Base-by-base conservation (phyloP, 2,797 vertebrate species). In the Pseudopleuronectes americanus region DNA sequence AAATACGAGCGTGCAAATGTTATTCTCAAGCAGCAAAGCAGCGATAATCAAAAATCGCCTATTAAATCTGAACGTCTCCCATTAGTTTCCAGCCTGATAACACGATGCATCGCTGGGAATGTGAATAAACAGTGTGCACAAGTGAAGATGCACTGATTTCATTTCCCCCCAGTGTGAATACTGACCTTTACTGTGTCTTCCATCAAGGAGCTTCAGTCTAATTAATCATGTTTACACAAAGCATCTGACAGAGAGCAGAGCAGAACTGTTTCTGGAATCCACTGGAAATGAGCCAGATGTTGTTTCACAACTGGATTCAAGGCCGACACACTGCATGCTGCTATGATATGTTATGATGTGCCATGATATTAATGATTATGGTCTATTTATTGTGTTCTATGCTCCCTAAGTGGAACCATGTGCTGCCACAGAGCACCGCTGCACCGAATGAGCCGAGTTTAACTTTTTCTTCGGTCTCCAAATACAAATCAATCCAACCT, bases 401-500 rank as follows among this genome's bases (percentile, higher is more conserved):
- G 26, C 26, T 21, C 6, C 9, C 14, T 47, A 3, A 51, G 17
- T 49, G 23, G 60, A 73, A 14, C 41, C 14, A 38, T 38, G 14
- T 64, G 41, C 61, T 72, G 57, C 41, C 54, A 53, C 19, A 53
- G 16, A 49, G 4, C 17, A 8, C 8, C 2, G 31, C 10, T 33
- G 8, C 8, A 33, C 31, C 21, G 3, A 57, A 16, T 56, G 14
- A 6, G 57, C 49, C 65, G 45, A 64, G 41, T 70, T 58, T 54
- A 60, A 69, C 16, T 71, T 68, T 63, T 10, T 36, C 13, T 38
- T 38, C 0, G 10, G 36, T 38, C 13, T 45, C 12, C 23, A 74
- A 64, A 57, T 17, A 71, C 41, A 78, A 72, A 36, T 71, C 49
- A 62, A 62, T 54, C 38, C 66, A 74, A 75, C 80, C 84, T 81